Evolutionary conservation across 2,113 vertebrate species (phyloP), one percentile per base, ranked within the genome.

Genomic region (Pelobates fuscus): DNA sequence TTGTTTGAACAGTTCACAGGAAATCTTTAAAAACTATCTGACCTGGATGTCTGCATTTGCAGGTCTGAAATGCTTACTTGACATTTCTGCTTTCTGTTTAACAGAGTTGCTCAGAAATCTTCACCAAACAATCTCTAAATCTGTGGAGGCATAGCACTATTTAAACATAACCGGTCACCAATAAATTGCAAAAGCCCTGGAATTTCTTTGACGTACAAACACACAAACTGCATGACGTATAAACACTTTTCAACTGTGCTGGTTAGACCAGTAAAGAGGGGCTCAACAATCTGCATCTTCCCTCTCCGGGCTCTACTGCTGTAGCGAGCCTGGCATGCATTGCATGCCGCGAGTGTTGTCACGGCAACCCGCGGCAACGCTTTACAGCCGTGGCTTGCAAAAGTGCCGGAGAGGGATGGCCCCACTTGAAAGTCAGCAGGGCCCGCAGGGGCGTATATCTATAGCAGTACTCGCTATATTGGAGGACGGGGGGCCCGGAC

Each of bases 1-100:
- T 75, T 75, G 63, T 75, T 67, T 75, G 72, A 75, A 67, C 72
- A 75, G 72, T 67, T 67, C 72, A 58, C 63, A 77, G 73, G 73
- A 77, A 77, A 68, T 77, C 72, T 75, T 32, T 23, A 46, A 77
- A 65, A 68, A 68, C 32, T 46, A 41, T 77, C 73, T 77, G 73
- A 77, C 65, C 65, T 77, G 73, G 73, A 77, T 75, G 72, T 67
- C 63, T 77, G 37, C 73, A 77, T 25, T 67, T 61, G 21, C 55
- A 20, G 55, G 41, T 37, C 54, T 68, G 64, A 60, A 77, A 61
- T 25, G 73, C 65, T 77, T 67, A 49, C 73, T 68, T 77, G 73
- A 77, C 73, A 77, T 77, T 77, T 77, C 73, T 77, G 44, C 58
- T 75, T 73, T 64, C 46, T 73, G 30, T 49, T 66, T 66, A 66